Base-by-base conservation (phyloP, 2,797 vertebrate species). In the Anas acuta region DNA sequence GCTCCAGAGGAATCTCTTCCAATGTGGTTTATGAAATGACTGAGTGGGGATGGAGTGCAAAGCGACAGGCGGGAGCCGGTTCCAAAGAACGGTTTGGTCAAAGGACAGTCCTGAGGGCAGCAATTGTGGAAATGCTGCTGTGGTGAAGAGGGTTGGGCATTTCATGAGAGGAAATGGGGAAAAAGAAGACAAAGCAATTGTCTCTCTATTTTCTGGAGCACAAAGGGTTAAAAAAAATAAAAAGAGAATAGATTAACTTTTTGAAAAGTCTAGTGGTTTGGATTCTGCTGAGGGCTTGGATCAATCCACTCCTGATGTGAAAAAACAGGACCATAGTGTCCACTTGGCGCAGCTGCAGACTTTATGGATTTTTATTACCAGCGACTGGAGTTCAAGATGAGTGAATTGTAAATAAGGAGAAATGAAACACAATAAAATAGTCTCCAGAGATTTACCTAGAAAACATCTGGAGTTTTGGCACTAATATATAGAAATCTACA, bases 391-490 rank as follows among this genome's bases (percentile, higher is more conserved):
- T 90, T 95, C 90, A 94, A 95, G 90, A 88, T 28, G 60, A 96
- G 66, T 70, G 73, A 92, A 92, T 91, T 93, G 87, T 94, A 96
- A 94, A 93, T 91, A 93, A 90, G 56, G n/a, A 92, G 84, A 94
- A 97, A 95, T 95, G 92, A 94, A 96, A 95, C 92, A 94, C 57
- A 95, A 88, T 88, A 89, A 73, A 95, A 76, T 39, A 72, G 13
- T 83, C 87, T 93, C 87, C 76, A 73, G 82, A 92, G 90, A 87
- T 87, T 89, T 85, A 96, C 84, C 87, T 88, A 81, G 93, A 96
- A 95, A 97, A 97, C 96, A 97, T 97, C 97, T 97, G 96, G 91
- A 90, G 33, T 84, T 77, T 90, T 94, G 96, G 95, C 83, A 79
- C 73, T 30, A 51, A 79, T 39, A 56, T 74, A 94, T 7, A 96